Base-by-base conservation (phyloP, 2,797 vertebrate species). In the Harpagifer antarcticus region DNA sequence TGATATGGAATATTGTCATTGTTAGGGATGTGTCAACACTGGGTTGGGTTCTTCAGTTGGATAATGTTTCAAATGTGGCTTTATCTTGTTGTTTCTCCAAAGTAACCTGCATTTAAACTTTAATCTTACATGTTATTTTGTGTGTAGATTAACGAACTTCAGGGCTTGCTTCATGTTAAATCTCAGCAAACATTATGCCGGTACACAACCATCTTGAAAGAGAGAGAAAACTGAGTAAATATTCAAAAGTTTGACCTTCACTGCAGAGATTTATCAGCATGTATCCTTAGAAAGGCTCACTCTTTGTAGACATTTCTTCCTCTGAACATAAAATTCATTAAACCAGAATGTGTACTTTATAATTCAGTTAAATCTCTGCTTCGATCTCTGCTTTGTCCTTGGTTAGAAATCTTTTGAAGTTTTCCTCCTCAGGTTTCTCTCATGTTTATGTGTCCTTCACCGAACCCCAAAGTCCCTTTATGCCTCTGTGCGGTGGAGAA, bases 381-480 rank as follows among this genome's bases (percentile, higher is more conserved):
- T 79, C 44, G 2, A 67, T 84, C 66, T 71, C 56, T 40, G 58
- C 55, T 57, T 68, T 71, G 79, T 86, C 87, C 84, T 82, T 78
- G 76, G 54, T 64, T 33, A 12, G 50, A 83, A 76, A 74, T 73
- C 80, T 80, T 81, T 77, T 82, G 78, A 85, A 84, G 81, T 63
- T 27, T 75, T 88, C 43, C 53, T 67, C 58, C 73, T 72, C 37
- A 12, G 27, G 14, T 57, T 81, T 50, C 84, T 86, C 78, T 84
- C 47, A 86, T 76, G 68, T 71, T 56, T 57, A 6, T 13, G 44
- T 16, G 47, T 82, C 76, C 73, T 78, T 82, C 72, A 17, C 45
- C 66, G 40, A 78, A 67, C 47, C 17, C 53, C 33, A 2, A 31
- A 71, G 66, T 66, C 3, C 0, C 69, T 71, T 67, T 14, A 58